phyloP scores from a whole-genome alignment of 1,140 invertebrate species.

The Ganaspis sp. region DNA sequence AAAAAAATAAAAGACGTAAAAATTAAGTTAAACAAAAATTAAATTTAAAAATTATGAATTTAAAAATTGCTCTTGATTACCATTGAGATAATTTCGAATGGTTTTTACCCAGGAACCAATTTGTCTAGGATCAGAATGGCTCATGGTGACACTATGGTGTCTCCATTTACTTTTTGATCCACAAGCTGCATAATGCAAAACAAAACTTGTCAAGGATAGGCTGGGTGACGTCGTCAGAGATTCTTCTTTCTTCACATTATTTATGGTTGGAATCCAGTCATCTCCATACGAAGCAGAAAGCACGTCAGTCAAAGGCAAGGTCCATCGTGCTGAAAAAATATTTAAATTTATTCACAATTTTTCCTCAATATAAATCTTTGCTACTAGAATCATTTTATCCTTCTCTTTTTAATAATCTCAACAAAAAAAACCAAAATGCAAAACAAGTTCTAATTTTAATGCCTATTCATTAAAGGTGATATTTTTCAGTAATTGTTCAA shows the following conservation, averaged over 20 bases:
- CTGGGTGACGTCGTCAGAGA: conserved; percentile 54
- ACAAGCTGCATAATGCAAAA: conserved; percentile 80
- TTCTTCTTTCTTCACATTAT: conserved; percentile 48
- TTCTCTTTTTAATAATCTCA: too few species aligned
- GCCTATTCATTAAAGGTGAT: too few species aligned
- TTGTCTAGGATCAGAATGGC: conserved; percentile 79
- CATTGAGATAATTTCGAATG: conserved; percentile 75
- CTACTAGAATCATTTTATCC: neutral
- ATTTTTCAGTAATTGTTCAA: too few species aligned
- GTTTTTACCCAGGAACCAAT: conserved; percentile 81
- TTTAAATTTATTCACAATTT: neutral
- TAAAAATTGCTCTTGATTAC: neutral
- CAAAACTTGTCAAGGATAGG: conserved; percentile 77
- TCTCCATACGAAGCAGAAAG: conserved; percentile 76
- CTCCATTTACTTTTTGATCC: conserved; percentile 79
- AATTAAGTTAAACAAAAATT: too few species aligned
- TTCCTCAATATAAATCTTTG: neutral
- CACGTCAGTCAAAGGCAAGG: conserved; percentile 76
- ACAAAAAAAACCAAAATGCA: too few species aligned
- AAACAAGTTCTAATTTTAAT: too few species aligned
- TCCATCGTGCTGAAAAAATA: conserved; percentile 73
- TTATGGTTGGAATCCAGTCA: conserved; percentile 60
- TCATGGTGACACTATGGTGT: conserved; percentile 78
- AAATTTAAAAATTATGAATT: too few species aligned
- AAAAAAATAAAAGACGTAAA: too few species aligned